A percentile compares a stretch with the other conserved stretches of the same genome.
Conservation (phyloP, 2,113 vertebrate species). For the Phoxinus phoxinus region DNA sequence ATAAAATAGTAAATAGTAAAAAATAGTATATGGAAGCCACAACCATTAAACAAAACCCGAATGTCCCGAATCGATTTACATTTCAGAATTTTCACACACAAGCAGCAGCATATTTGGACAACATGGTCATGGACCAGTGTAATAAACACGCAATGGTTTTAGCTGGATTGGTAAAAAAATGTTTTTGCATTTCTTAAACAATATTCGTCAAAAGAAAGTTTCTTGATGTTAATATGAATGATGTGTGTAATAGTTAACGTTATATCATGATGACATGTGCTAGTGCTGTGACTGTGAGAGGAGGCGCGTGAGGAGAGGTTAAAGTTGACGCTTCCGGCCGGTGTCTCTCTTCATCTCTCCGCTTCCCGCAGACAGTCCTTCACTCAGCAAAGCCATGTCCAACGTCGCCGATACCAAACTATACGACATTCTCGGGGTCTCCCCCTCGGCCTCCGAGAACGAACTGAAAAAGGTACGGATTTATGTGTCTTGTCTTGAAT, state of each 20-base stretch:
- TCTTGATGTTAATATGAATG: neutral
- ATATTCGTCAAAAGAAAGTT: neutral
- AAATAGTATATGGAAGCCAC: no score
- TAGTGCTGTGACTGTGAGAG: neutral
- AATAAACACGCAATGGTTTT: neutral
- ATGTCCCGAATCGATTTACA: no score
- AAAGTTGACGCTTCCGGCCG: constrained; percentile 52
- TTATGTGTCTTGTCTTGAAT: neutral
- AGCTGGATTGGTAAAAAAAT: neutral
- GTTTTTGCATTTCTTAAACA: neutral
- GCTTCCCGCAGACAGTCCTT: constrained; percentile 64
- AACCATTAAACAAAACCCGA: no score
- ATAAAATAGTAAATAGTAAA: no score
- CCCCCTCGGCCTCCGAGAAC: constrained; percentile 88
- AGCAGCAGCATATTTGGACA: neutral
- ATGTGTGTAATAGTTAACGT: neutral
- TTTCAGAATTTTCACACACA: no score
- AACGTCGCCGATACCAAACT: constrained; percentile 91
- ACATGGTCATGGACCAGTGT: neutral
- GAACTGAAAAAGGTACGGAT: constrained; percentile 90
- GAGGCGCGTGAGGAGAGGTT: constrained; percentile 43
- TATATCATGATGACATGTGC: neutral
- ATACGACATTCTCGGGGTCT: constrained; percentile 93
- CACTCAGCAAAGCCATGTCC: constrained; percentile 81
- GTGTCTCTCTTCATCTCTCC: constrained; percentile 55